A percentile compares a stretch with the other conserved stretches of the same genome.
Conservation (phyloP, 2,797 vertebrate genomes). For the Phyllotis vaccarum region DNA sequence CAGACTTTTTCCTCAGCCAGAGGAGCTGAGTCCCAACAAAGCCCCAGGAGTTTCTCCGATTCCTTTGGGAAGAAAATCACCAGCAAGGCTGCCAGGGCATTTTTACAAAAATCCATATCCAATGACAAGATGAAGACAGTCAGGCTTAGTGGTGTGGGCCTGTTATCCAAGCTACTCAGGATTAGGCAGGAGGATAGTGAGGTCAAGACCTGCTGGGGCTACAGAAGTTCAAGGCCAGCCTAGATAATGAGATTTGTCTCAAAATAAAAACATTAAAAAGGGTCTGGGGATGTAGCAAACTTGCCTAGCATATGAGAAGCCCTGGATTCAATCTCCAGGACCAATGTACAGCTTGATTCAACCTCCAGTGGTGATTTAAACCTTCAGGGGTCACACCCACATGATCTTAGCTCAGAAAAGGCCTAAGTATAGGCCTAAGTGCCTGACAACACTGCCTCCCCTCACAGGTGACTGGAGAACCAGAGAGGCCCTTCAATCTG, state of each 20-base stretch:
- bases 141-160: background rate
- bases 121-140: background rate
- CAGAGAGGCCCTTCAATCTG: background rate
- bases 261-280: background rate
- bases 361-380: background rate
- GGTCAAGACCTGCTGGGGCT: background rate
- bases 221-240: background rate
- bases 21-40: background rate
- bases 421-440: background rate
- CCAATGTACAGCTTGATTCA: background rate
- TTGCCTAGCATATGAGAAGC: background rate
- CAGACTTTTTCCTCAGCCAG: background rate
- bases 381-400: background rate
- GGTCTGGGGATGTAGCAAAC: background rate
- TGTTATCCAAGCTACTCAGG: background rate
- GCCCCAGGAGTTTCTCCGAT: background rate
- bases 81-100: background rate
- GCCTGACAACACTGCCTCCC: background rate
- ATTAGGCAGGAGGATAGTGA: background rate
- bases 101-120: slow-evolving; percentile 39
- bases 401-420: background rate
- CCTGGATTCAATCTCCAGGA: background rate
- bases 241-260: background rate
- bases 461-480: no score
- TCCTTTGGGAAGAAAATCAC: slow-evolving; percentile 20